Evolutionary conservation across 2,888 invertebrate species (phyloP).

Genomic region (Biston stratarius): DNA sequence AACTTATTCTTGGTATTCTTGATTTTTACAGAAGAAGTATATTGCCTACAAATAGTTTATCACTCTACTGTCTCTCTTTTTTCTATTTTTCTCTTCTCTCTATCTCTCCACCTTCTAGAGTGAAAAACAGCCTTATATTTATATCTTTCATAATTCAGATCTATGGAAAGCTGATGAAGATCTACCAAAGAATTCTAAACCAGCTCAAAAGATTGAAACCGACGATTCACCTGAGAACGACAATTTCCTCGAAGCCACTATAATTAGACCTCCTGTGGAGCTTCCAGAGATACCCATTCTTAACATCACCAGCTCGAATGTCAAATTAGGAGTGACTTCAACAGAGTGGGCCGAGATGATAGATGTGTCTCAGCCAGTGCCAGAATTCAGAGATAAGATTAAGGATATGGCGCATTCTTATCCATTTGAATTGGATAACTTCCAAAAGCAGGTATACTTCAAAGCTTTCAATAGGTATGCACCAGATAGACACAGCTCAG

Average conservation of each 20-base stretch:
- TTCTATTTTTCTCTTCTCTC: not conserved
- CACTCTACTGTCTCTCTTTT: too few species aligned
- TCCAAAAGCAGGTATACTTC: conserved; percentile 94
- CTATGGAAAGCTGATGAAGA: conserved; percentile 80
- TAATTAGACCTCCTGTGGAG: conserved; percentile 70
- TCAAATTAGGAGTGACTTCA: conserved; percentile 76
- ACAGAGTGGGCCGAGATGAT: conserved; percentile 96
- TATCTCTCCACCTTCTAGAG: not conserved
- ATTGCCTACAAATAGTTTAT: too few species aligned
- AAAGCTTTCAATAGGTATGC: too few species aligned
- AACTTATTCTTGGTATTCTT: too few species aligned
- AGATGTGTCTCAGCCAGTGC: conserved; percentile 92
- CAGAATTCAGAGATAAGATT: conserved; percentile 92
- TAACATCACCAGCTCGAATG: conserved; percentile 87
- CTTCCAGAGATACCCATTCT: conserved; percentile 88
- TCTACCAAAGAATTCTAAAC: conserved; percentile 53
- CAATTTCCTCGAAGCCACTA: conserved; percentile 72
- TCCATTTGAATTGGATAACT: conserved; percentile 97
- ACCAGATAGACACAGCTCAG: not conserved
- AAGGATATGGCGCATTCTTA: conserved; percentile 94
- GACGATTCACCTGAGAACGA: conserved; percentile 66
- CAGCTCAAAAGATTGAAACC: conserved; percentile 50
- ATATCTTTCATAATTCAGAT: conserved; percentile 54
- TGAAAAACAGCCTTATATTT: not conserved
- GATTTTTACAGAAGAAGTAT: too few species aligned